Evolutionary conservation across 1,140 invertebrate species (phyloP), one percentile per base, ranked within the genome.

Genomic region (Orchestia grillus): DNA sequence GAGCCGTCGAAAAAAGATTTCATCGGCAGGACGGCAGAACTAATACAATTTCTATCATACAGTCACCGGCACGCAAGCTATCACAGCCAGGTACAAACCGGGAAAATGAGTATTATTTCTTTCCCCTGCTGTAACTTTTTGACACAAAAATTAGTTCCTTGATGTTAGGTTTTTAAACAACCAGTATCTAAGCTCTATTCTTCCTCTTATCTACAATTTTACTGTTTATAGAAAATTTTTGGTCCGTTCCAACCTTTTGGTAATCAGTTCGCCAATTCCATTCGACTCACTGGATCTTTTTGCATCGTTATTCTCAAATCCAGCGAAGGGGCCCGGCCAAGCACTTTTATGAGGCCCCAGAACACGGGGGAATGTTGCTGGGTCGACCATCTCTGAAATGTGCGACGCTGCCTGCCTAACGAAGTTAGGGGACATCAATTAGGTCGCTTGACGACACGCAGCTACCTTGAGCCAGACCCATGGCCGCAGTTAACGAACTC

Each of bases 381-480:
- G 44, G 36, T 45, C 92, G 44, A 94, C 92, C 92, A 40, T n/a
- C 40, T 47, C 43, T 47, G 43, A 45, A 47, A 94, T 94, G 41
- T 40, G 36, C 92, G 92, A 47, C 4, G 43, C 3, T 44, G 92
- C 44, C 40, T 44, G 41, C 44, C 92, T 94, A 94, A 94, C 92
- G 6, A 45, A 94, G 92, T 94, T 47, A 94, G 44, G 40, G 44
- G 47, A 47, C 92, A 94, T 94, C 92, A 94, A 94, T 94, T 94
- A 94, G 92, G 44, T 42, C 15, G 43, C 44, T 40, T 94, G 92
- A 94, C 92, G 43, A 94, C 44, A 44, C 62, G 11, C 19, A 91
- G 88, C 88, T 42, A 42, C 19, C 88, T 91, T 43, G 41, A 43
- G 88, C 28, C 88, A 91, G 88, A 42, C 88, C 44, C 44, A 91